These are phyloP conservation scores for Syrista parreyssii DNA, from an alignment of 2,888 invertebrate species.

Conservation along the genomic window DNA sequence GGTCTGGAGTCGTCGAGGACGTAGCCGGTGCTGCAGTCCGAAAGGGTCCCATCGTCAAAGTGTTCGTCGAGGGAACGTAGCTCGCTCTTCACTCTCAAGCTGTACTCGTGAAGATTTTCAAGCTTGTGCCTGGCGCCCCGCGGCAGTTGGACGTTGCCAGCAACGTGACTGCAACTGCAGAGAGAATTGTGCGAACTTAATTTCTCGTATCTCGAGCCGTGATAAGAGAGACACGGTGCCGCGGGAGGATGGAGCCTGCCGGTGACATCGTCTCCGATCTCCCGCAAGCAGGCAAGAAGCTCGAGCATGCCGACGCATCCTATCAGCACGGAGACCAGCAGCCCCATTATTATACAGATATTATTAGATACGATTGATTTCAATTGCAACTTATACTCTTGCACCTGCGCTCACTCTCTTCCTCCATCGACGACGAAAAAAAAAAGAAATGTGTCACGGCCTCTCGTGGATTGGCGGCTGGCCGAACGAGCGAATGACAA, in stretches of 20 bases:
- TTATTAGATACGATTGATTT: too few species aligned
- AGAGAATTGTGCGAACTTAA: slow-evolving; percentile 53
- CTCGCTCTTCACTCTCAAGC: slow-evolving; percentile 52
- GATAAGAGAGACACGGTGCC: slow-evolving; percentile 39
- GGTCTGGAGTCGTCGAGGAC: slow-evolving; percentile 43
- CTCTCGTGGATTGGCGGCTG: too few species aligned
- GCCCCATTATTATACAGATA: slow-evolving; percentile 76
- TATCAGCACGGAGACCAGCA: slow-evolving; percentile 79
- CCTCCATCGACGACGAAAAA: too few species aligned
- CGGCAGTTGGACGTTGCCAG: slow-evolving; percentile 41
- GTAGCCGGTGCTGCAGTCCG: slow-evolving; percentile 50
- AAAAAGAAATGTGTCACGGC: too few species aligned
- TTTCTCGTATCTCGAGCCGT: slow-evolving; percentile 36
- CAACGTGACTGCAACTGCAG: slow-evolving; percentile 50
- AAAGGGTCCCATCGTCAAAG: slow-evolving; percentile 46
- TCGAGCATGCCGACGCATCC: slow-evolving; percentile 82
- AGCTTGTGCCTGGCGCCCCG: slow-evolving; percentile 48
- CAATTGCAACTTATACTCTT: too few species aligned
- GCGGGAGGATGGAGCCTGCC: slow-evolving; percentile 5
- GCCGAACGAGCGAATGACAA: too few species aligned
- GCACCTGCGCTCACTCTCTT: too few species aligned
- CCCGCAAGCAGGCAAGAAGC: slow-evolving; percentile 69
- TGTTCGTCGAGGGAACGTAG: slow-evolving; percentile 47
- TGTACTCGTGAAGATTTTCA: slow-evolving; percentile 60
- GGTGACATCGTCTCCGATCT: slow-evolving; percentile 38